Evolutionary conservation across 2,113 vertebrate species (phyloP).

Genomic region (Bubalus kerabau): DNA sequence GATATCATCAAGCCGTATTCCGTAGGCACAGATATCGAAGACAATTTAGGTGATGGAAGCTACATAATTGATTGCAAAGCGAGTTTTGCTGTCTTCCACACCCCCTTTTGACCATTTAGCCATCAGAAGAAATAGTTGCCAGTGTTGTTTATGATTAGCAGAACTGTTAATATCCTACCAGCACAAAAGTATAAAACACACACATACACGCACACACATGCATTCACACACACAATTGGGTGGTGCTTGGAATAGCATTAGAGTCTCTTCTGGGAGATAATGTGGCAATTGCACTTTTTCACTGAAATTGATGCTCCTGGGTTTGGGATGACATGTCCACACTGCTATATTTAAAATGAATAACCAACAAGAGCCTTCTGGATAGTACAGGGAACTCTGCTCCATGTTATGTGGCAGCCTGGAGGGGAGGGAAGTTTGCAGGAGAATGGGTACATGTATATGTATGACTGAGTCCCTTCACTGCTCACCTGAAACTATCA

Average conservation of each 20-base stretch:
- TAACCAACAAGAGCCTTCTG: not conserved
- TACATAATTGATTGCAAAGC: not conserved
- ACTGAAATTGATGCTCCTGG: not conserved
- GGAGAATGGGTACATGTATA: not conserved
- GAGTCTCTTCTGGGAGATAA: not conserved
- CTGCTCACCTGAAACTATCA: not conserved
- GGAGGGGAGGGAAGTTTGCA: not conserved
- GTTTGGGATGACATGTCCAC: not conserved
- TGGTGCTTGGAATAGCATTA: not conserved
- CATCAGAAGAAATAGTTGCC: not conserved
- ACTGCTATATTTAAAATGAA: not conserved
- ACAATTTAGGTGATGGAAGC: not conserved
- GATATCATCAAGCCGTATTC: not conserved
- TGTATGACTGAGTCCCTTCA: rapidly evolving
- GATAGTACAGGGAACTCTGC: not conserved
- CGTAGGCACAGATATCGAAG: not conserved
- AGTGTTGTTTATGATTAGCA: not conserved
- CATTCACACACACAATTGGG: not conserved
- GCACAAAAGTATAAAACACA: not conserved
- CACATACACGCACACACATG: not conserved
- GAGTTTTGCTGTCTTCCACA: not conserved
- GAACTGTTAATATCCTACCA: not conserved
- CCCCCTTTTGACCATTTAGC: not conserved
- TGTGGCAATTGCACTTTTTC: not conserved
- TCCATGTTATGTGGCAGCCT: not conserved